Evolutionary conservation across 2,113 vertebrate species (phyloP).

Genomic region (Globicephala melas): DNA sequence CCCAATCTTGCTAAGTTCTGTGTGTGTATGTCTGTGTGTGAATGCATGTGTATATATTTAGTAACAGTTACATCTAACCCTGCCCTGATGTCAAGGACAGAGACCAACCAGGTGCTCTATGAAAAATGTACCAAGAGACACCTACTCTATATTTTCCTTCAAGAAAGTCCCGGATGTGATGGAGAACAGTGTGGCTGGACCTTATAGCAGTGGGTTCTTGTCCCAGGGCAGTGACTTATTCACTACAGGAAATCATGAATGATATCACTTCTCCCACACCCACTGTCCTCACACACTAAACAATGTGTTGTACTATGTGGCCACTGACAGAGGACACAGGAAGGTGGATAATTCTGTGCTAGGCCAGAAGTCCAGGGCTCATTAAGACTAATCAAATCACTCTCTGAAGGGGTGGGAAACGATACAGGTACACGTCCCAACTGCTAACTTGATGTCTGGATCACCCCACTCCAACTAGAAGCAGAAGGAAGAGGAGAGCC

Average conservation of each 20-base stretch:
- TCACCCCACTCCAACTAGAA: background rate
- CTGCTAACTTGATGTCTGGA: fast-evolving
- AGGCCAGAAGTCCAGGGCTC: fast-evolving
- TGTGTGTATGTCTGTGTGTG: background rate
- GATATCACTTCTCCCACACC: fast-evolving
- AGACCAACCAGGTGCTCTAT: background rate
- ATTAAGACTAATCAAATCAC: fast-evolving
- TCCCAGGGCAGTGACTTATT: fast-evolving
- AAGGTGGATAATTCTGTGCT: background rate
- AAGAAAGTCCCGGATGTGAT: background rate
- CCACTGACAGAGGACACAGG: too few relatives aligned
- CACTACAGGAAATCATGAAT: fast-evolving
- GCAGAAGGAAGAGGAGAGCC: fast-evolving
- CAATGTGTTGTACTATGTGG: fast-evolving
- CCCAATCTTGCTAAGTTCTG: background rate
- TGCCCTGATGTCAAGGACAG: background rate
- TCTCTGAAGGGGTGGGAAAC: background rate
- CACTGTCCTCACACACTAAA: background rate
- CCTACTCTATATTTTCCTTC: background rate
- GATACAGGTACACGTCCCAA: too few relatives aligned
- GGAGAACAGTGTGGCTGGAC: too few relatives aligned
- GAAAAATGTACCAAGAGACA: background rate
- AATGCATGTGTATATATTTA: background rate
- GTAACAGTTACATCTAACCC: too few relatives aligned
- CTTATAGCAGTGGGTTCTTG: background rate